These are phyloP conservation scores for Mustelus asterias DNA, from an alignment of 2,113 vertebrate species.

Conservation along the genomic window DNA sequence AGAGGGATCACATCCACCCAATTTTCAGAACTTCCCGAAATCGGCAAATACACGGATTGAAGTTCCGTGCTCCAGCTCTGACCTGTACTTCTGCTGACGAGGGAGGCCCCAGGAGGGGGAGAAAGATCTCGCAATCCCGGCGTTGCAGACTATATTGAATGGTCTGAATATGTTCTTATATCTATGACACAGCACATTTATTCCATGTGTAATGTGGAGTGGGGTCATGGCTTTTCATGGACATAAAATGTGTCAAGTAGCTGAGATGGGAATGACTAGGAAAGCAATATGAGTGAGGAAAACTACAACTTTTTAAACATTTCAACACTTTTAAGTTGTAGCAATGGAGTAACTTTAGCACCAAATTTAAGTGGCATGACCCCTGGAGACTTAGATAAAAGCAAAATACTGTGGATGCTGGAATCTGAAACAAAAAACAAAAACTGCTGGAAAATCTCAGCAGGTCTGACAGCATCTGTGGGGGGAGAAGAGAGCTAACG, in stretches of 20 bases:
- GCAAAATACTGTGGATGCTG: too few relatives aligned
- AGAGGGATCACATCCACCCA: not conserved
- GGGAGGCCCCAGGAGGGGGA: not conserved
- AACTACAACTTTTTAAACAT: not conserved
- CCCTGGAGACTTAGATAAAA: too few relatives aligned
- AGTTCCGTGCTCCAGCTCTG: not conserved
- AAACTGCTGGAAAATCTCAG: too few relatives aligned
- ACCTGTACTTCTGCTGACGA: not conserved
- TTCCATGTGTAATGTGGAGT: too few relatives aligned
- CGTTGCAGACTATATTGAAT: not conserved
- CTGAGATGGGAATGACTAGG: not conserved
- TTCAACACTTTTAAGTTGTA: not conserved
- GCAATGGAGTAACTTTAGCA: not conserved
- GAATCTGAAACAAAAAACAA: too few relatives aligned
- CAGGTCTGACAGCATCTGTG: too few relatives aligned
- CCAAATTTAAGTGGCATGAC: not conserved
- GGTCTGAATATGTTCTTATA: not conserved
- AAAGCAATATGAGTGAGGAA: not conserved
- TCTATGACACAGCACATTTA: not conserved
- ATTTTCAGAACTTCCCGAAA: not conserved
- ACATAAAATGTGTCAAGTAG: not conserved
- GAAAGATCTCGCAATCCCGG: not conserved
- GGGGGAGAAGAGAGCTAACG: too few relatives aligned
- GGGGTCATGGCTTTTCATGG: too few relatives aligned
- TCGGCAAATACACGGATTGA: not conserved